Base-by-base conservation (phyloP, 1,140 invertebrate species). In the Caerostris darwini region DNA sequence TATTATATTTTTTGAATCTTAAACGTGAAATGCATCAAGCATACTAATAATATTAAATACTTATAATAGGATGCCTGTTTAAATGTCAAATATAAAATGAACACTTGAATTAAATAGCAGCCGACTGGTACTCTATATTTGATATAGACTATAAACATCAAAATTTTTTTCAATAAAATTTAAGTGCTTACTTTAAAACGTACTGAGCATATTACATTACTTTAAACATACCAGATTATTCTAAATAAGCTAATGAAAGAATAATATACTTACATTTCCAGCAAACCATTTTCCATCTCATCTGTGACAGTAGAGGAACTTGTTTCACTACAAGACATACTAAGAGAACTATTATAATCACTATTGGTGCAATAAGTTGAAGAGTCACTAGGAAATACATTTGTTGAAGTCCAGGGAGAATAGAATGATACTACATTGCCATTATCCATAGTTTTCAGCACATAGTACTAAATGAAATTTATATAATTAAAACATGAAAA, bases 371-470 rank as follows among this genome's bases (percentile, higher is more conserved):
- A 94, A 14, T 94, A 88, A 12, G 89, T 94, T 67, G 93, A 85
- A 71, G 94, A 94, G 97, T 54, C 94, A 92, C 77, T 83, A 12
- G 92, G 64, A 91, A 96, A 95, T 71, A 96, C 95, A 69, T 95
- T 95, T 53, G 95, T 95, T 61, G 95, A 95, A 57, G 95, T 96
- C 96, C 96, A 96, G 34, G 96, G 95, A n/a, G 96, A 96, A 95
- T 96, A 96, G n/a, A 95, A 96, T 50, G 96, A 95, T 7, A 95
- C 83, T 8, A 71, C 54, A 59, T 71, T 90, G 54, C 69, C 91
- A 67, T 85, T 67, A 19, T 88, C 71, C 81, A 82, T 71, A 5
- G 85, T 67, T 69, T 69, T 83, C 82, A 85, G 6, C 19, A 85
- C 64, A 59, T 90, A 95, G 56, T 91, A 94, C 94, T 77, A 94